Conservation (phyloP, 2,888 invertebrate genomes). For the Diplazon laetatorius region DNA sequence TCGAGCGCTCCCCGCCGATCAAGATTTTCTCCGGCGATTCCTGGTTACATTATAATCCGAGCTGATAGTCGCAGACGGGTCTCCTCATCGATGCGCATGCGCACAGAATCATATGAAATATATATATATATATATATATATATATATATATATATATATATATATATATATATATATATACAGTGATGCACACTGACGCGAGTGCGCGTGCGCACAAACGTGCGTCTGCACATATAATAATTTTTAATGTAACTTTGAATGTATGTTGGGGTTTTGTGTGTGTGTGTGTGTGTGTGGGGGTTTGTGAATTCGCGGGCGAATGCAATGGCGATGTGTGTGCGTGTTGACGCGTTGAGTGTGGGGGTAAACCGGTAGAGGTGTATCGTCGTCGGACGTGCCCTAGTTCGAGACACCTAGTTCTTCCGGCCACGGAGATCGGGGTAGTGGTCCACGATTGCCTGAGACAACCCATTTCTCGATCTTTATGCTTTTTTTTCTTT, state of each 20-base stretch:
- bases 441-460: too few relatives aligned
- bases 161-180: too few relatives aligned
- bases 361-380: conserved; percentile 46
- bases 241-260: conserved; percentile 15
- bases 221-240: too few relatives aligned
- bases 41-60: conserved; percentile 22
- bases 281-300: too few relatives aligned
- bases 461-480: too few relatives aligned
- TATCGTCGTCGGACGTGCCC: conserved; percentile 53
- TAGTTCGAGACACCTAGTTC: conserved; percentile 67
- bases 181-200: too few relatives aligned
- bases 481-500: too few relatives aligned
- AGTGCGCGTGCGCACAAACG: too few relatives aligned
- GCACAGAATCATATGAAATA: too few relatives aligned
- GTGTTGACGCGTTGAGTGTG: neutral
- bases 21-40: conserved; percentile 64
- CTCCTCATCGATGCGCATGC: too few relatives aligned
- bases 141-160: conserved; percentile 19
- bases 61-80: conserved; percentile 16
- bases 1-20: conserved; percentile 29
- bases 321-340: neutral
- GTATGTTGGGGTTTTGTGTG: conserved; percentile 28
- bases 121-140: conserved; percentile 34
- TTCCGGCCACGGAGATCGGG: conserved; percentile 50
- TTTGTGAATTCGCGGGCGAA: neutral